Evolutionary conservation across 1,140 invertebrate genomes (phyloP), one percentile per base, ranked within the genome.

Genomic region (Tachypleus tridentatus): DNA sequence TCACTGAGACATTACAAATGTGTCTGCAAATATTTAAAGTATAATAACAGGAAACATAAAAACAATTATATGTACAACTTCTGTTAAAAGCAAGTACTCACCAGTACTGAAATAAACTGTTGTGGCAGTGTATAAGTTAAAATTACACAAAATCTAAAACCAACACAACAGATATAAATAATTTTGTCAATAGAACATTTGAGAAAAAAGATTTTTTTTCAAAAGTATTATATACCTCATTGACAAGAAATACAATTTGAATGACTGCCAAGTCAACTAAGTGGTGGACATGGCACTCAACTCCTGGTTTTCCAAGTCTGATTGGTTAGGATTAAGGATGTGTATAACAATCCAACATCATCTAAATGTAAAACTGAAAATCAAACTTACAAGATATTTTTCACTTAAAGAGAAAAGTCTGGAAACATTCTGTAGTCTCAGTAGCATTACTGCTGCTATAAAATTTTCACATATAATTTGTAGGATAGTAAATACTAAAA

Each of bases 271-370:
- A 82, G 70, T 81, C 81, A 62, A 74, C 81, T 70, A 93, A 90
- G 79, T 98, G 96, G 69, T 87, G 85, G 57, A 93, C 85, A 77
- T 94, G 88, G 47, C 89, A 86, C 78, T 98, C 95, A 57, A 98
- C 96, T 11, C 94, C 95, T 1, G 95, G 91, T 67, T 89, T 83
- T 59, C 94, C 94, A 72, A 97, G 82, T 81, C 93, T 97, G 66
- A 29, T 29, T 29, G 29, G 29, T 29, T 29, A 29, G 29, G 29
- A 29, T 29, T 29, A 29, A 29, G 29, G 29, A 29, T 29, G 29
- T 29, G 29, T 29, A 29, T 29, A 29, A 29, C 29, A 29, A 29
- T 29, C 29, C 29, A 29, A 29, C 29, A 29, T 29, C 29, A 29
- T 29, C 29, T 29, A 29, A 29, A 29, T 29, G 29, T 29, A 29